Conservation (phyloP, 1,140 invertebrate species). For the Monochamus saltuarius region DNA sequence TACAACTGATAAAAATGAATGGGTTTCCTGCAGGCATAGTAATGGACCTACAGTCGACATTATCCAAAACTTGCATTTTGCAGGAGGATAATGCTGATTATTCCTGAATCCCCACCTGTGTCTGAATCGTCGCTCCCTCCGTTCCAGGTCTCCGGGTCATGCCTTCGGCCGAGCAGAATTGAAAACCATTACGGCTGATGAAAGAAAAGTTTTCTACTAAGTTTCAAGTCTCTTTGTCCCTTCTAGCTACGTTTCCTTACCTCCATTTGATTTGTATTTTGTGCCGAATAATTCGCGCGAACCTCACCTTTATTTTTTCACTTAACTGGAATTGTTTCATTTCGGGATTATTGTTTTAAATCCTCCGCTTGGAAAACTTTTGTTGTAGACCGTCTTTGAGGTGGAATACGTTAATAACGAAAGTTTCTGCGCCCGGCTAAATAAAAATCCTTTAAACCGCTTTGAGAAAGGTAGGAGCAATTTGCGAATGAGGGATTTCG, state of each 20-base stretch:
- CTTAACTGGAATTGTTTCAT: constrained; percentile 29
- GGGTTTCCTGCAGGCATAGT: too few species aligned
- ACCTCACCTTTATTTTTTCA: constrained; percentile 32
- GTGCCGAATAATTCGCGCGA: constrained; percentile 7
- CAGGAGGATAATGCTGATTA: constrained; percentile 17
- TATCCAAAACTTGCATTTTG: constrained; percentile 15
- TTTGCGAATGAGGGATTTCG: too few species aligned
- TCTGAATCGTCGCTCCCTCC: neutral
- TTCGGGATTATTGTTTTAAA: constrained; percentile 33
- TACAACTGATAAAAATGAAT: too few species aligned
- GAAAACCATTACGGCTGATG: constrained; percentile 52
- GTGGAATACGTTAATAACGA: constrained; percentile 23
- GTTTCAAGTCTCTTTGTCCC: constrained; percentile 46
- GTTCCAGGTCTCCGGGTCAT: constrained; percentile 41
- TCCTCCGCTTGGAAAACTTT: constrained; percentile 22
- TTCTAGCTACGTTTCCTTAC: constrained; percentile 38
- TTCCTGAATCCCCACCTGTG: constrained; percentile 17
- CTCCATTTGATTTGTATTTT: constrained; percentile 44
- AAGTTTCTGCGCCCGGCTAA: constrained; percentile 11
- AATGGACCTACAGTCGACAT: constrained; percentile 15
- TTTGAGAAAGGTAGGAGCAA: too few species aligned
- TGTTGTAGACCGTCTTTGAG: constrained; percentile 16
- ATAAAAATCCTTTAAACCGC: too few species aligned
- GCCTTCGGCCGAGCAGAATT: constrained; percentile 48
- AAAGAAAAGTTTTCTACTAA: constrained; percentile 50